Base-by-base conservation (phyloP, 2,113 vertebrate genomes). In the Callipepla squamata region DNA sequence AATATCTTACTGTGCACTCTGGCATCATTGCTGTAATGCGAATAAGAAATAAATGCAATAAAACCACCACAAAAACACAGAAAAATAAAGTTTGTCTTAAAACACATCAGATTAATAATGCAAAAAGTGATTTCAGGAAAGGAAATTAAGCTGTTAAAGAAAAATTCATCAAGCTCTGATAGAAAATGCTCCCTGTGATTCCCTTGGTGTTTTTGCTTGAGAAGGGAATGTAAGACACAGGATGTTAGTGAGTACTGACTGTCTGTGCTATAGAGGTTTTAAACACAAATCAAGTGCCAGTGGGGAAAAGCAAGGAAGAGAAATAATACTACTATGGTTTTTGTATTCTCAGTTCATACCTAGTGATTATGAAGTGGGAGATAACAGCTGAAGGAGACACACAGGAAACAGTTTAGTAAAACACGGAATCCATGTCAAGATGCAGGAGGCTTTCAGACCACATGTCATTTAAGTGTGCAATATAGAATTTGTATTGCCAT, bases 31-130 rank as follows among this genome's bases (percentile, higher is more conserved):
- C 58, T 69, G 32, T 48, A 84, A 82, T 76, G 63, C 40, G 91
- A 86, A 69, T 72, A 91, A 91, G 74, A 93, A 81, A 84, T 75
- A 93, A 92, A 79, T 32, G 16, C 42, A 91, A 92, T 89, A 91
- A 93, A 94, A 94, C 2, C 40, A 85, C 57, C 28, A 73, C 66
- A 89, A 94, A 63, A 90, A 92, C 53, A 36, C 58, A 76, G 62
- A 84, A 84, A 51, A 89, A 66, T 7, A 85, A 80, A 1, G 0
- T 23, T 26, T 87, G 51, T 59, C 81, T 87, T 87, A 94, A 91
- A 92, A 75, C 61, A 89, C 73, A 72, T 79, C 85, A 92, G 61
- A 79, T 94, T 95, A 89, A 92, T 81, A 96, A 91, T 84, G 38
- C 78, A 92, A 93, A 47, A 78, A 93, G 73, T 84, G 77, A 95